Percentiles rank a stretch among this genome's conserved stretches.
Evolutionary conservation across 2,888 invertebrate genomes (phyloP).

Genomic region (Sipunculus nudus): DNA sequence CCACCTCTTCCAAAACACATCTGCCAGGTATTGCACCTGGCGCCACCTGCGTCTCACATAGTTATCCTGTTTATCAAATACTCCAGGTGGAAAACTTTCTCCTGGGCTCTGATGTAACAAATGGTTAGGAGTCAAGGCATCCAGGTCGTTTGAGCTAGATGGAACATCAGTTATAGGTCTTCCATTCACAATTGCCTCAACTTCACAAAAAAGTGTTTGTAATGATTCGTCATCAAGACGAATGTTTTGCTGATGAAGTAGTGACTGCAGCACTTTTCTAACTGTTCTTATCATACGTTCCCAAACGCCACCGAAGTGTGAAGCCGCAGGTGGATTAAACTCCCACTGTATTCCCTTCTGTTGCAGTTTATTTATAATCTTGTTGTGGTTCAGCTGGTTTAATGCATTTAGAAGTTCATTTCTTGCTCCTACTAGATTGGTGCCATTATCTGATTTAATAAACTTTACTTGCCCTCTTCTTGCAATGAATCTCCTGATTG

Average conservation of each 20-base stretch:
- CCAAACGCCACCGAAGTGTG: conserved; percentile 1
- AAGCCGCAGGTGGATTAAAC: conserved; percentile 5
- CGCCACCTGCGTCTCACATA: conserved; percentile 30
- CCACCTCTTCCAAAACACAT: conserved; percentile 29
- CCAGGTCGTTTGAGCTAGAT: not conserved
- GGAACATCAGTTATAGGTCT: not conserved
- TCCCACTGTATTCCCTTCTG: not conserved
- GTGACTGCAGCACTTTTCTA: not conserved
- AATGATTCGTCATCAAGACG: not conserved
- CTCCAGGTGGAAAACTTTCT: conserved; percentile 14
- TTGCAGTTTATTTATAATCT: not conserved
- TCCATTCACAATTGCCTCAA: conserved; percentile 1
- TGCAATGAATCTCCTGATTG: conserved; percentile 2
- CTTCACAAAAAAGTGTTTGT: not conserved
- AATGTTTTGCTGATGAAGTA: not conserved
- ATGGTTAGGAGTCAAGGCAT: not conserved
- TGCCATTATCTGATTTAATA: conserved; percentile 3
- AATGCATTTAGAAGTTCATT: not conserved
- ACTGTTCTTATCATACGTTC: conserved; percentile 4
- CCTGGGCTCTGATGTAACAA: not conserved
- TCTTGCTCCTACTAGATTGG: not conserved
- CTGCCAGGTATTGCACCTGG: conserved; percentile 27
- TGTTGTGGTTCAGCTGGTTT: not conserved
- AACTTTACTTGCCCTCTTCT: not conserved
- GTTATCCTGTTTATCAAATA: conserved; percentile 17